phyloP scores from a whole-genome alignment of 2,113 vertebrate genomes.

The Rhagologus leucostigma region DNA sequence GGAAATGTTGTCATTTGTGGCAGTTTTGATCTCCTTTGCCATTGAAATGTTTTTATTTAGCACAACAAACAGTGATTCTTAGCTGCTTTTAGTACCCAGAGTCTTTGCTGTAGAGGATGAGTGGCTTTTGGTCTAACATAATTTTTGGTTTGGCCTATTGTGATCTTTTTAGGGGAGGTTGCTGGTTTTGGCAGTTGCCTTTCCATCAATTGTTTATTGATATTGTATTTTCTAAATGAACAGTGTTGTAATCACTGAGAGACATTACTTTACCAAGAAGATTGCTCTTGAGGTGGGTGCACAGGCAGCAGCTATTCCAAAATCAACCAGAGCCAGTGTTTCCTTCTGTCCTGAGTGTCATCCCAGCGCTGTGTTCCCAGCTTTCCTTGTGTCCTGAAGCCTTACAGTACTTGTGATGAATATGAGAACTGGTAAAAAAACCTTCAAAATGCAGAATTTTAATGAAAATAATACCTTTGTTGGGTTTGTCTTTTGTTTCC shows the following conservation, averaged over 20 bases:
- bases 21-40: conserved; percentile 41
- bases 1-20: conserved; percentile 63
- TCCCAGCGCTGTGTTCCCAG: background rate
- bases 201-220: background rate
- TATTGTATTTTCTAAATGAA: background rate
- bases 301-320: background rate
- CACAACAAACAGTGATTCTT: background rate
- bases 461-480: background rate
- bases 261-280: background rate
- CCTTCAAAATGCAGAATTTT: background rate
- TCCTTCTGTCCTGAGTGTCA: background rate
- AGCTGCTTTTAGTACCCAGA: background rate
- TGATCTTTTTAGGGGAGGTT: background rate
- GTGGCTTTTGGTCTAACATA: background rate
- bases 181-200: background rate
- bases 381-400: background rate
- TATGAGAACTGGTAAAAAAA: background rate
- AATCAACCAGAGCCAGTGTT: background rate
- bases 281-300: background rate
- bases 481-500: background rate
- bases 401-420: background rate
- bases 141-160: background rate
- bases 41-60: background rate
- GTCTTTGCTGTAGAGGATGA: background rate
- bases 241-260: background rate